phyloP scores from a whole-genome alignment of 2,113 vertebrate species.

The Girardinichthys multiradiatus region DNA sequence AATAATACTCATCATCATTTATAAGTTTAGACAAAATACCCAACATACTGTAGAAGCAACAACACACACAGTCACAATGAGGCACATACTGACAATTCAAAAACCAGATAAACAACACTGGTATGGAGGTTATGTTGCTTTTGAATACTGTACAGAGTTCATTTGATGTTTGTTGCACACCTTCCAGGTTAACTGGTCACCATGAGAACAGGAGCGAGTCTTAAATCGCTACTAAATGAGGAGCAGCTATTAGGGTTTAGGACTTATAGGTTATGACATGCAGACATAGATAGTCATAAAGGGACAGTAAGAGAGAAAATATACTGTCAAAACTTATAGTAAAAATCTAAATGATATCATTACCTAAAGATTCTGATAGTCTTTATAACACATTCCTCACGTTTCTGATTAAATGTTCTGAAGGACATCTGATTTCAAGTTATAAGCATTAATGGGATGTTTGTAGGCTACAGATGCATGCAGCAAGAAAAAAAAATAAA shows the following conservation, averaged over 20 bases:
- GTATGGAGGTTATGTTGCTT: slow-evolving; percentile 47
- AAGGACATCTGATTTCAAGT: slow-evolving; percentile 45
- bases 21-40: slow-evolving; percentile 57
- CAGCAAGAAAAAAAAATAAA: slow-evolving; percentile 33
- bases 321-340: slow-evolving; percentile 30
- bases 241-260: slow-evolving; percentile 40
- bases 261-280: slow-evolving; percentile 54
- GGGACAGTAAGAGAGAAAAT: slow-evolving; percentile 54
- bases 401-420: slow-evolving; percentile 27
- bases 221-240: slow-evolving; percentile 54
- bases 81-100: slow-evolving; percentile 66
- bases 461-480: slow-evolving; percentile 49
- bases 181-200: slow-evolving; percentile 60
- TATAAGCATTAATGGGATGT: slow-evolving; percentile 20
- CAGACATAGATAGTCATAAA: slow-evolving; percentile 61
- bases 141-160: slow-evolving; percentile 55
- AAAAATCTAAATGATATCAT: slow-evolving; percentile 35
- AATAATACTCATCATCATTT: slow-evolving; percentile 40
- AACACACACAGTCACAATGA: slow-evolving; percentile 52
- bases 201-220: slow-evolving; percentile 11
- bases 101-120: slow-evolving; percentile 58
- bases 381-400: slow-evolving; percentile 7
- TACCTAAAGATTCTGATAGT: slow-evolving; percentile 28
- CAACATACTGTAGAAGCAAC: slow-evolving; percentile 40
- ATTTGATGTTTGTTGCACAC: slow-evolving; percentile 50